Base-by-base conservation (phyloP, 2,797 vertebrate genomes). In the Fistularia tabacaria region DNA sequence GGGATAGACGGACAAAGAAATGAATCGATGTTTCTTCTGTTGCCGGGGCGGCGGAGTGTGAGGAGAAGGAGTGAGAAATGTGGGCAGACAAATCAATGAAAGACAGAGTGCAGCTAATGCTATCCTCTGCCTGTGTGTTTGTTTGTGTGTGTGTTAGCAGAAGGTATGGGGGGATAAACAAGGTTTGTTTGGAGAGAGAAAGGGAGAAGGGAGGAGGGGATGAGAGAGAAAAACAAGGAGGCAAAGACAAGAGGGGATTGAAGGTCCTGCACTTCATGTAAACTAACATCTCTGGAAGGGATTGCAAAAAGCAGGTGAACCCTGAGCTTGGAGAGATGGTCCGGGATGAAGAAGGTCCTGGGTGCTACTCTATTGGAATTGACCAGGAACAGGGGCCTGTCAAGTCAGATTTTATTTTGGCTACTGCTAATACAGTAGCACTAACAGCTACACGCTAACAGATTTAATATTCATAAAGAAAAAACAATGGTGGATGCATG, bases 11-110 rank as follows among this genome's bases (percentile, higher is more conserved):
- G 58, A 64, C 38, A 25, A 67, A 64, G 71, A 71, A 76, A 62
- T 57, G 42, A 74, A 76, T 83, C 68, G 59, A 80, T 76, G 67
- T 46, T 53, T 74, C 7, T 64, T 46, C 46, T 59, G 68, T 80
- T 73, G 67, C 78, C 69, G 73, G 64, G 82, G 69, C 53, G 54
- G 59, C 14, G 1, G 14, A 60, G 74, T 58, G 64, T 69, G 60
- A 77, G 64, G 61, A 69, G 59, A 46, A 15, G 38, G 44, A 45
- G 40, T 60, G 38, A 59, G 52, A 73, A 10, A 3, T 71, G 64
- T 51, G 36, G 69, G 61, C 55, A 47, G 51, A 61, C 25, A 6
- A 57, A 77, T 71, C 74, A 44, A 78, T 78, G 70, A 74, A 49
- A 46, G 62, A 14, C 57, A 54, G 66, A 49, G 54, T 38, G 62